Conservation (phyloP, 2,888 invertebrate genomes). For the Meganola albula region DNA sequence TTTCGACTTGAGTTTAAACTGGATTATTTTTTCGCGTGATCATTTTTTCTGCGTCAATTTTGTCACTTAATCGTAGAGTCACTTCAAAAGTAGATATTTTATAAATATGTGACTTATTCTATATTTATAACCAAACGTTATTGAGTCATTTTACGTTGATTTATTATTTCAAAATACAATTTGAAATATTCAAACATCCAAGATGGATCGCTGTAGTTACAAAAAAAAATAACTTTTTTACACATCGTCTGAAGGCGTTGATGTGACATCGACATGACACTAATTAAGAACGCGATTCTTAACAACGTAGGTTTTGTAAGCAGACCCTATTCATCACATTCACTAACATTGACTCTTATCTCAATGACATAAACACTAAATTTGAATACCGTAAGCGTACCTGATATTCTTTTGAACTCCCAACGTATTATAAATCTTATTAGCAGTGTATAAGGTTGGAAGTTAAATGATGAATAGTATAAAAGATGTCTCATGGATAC, state of each 20-base stretch:
- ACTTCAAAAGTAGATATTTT: no score
- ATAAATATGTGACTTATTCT: no score
- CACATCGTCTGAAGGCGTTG: conserved; percentile 39
- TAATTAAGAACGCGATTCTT: conserved; percentile 45
- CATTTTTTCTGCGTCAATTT: no score
- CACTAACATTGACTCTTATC: conserved; percentile 16
- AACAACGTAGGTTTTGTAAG: conserved; percentile 24
- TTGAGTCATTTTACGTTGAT: no score
- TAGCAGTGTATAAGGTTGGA: conserved; percentile 23
- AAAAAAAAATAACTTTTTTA: conserved; percentile 22
- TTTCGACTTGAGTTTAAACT: no score
- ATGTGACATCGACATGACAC: conserved; percentile 50
- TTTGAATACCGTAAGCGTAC: conserved; percentile 14
- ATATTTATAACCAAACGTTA: no score
- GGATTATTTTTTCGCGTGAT: no score
- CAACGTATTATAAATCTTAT: conserved; percentile 12
- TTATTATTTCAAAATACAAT: conserved; percentile 20
- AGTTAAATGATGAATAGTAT: conserved; percentile 28
- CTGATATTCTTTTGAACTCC: conserved; percentile 8
- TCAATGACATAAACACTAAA: conserved; percentile 20
- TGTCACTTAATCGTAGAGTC: no score
- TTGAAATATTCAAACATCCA: conserved; percentile 16
- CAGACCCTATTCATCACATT: conserved; percentile 13
- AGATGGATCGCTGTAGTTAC: conserved; percentile 10
- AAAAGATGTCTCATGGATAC: conserved; percentile 43